phyloP scores from a whole-genome alignment of 2,888 invertebrate genomes.

The Mechanitis mazaeus region DNA sequence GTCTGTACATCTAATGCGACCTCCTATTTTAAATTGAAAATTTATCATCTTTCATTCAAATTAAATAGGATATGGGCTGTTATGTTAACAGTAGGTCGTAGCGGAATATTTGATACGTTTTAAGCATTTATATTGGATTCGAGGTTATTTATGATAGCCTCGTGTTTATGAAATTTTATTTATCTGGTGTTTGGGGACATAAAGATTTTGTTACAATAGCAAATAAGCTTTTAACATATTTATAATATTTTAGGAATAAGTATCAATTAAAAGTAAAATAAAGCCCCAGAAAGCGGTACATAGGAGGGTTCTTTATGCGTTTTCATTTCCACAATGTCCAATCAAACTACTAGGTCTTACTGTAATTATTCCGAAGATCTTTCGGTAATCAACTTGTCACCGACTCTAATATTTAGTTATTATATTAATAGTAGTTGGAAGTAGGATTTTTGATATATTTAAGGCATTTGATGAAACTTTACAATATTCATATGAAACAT shows the following conservation, averaged over 20 bases:
- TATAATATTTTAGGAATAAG: background rate
- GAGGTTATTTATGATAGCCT: too few species aligned
- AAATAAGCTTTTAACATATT: too few species aligned
- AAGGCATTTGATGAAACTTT: too few species aligned
- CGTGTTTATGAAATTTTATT: too few species aligned
- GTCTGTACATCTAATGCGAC: slow-evolving; percentile 35
- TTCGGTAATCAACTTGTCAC: background rate
- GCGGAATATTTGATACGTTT: slow-evolving; percentile 24
- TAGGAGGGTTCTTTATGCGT: slow-evolving; percentile 16
- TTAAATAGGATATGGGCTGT: slow-evolving; percentile 29
- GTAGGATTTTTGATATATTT: too few species aligned
- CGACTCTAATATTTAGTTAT: too few species aligned
- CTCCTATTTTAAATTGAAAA: slow-evolving; percentile 33
- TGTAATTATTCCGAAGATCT: slow-evolving; percentile 15
- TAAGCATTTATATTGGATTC: slow-evolving; percentile 12
- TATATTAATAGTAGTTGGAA: too few species aligned
- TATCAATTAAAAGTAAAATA: background rate
- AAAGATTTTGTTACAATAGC: too few species aligned
- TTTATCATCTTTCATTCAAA: slow-evolving; percentile 31
- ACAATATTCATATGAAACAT: too few species aligned
- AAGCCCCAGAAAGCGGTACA: slow-evolving; percentile 13
- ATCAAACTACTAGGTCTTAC: slow-evolving; percentile 18
- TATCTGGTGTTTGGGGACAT: too few species aligned
- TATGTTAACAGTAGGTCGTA: slow-evolving; percentile 24
- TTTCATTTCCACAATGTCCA: slow-evolving; percentile 20